Conservation (phyloP, 2,797 vertebrate species). For the Dryobates pubescens region DNA sequence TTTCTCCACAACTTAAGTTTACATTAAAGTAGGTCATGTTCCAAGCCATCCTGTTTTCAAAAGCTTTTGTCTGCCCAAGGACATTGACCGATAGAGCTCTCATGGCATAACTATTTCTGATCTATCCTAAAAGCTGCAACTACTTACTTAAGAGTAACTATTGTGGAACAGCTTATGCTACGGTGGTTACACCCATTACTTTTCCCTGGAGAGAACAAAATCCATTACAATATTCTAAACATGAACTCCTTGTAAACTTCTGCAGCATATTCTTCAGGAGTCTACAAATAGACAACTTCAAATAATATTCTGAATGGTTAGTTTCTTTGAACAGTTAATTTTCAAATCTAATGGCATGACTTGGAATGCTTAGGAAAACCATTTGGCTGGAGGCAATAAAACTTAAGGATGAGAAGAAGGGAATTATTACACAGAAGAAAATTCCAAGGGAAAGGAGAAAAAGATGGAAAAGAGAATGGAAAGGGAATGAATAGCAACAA, state of each 20-base stretch:
- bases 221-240: slow-evolving; percentile 46
- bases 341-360: not conserved
- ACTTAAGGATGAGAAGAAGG: not conserved
- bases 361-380: not conserved
- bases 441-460: not conserved
- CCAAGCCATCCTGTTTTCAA: not conserved
- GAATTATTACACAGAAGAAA: not conserved
- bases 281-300: not conserved
- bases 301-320: not conserved
- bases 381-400: not conserved
- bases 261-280: not conserved
- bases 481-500: not conserved
- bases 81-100: not conserved
- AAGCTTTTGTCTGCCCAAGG: not conserved
- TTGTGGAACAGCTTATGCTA: slow-evolving; percentile 44
- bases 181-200: slow-evolving; percentile 41
- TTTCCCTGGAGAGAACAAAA: slow-evolving; percentile 16
- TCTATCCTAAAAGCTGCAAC: slow-evolving; percentile 13
- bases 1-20: not conserved
- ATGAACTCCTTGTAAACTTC: slow-evolving; percentile 2
- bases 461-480: not conserved
- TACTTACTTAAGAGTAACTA: not conserved
- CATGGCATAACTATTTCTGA: not conserved
- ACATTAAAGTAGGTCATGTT: not conserved
- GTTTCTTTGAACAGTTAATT: not conserved